Base-by-base conservation (phyloP, 2,888 invertebrate species). In the Drosophila melanosoma region DNA sequence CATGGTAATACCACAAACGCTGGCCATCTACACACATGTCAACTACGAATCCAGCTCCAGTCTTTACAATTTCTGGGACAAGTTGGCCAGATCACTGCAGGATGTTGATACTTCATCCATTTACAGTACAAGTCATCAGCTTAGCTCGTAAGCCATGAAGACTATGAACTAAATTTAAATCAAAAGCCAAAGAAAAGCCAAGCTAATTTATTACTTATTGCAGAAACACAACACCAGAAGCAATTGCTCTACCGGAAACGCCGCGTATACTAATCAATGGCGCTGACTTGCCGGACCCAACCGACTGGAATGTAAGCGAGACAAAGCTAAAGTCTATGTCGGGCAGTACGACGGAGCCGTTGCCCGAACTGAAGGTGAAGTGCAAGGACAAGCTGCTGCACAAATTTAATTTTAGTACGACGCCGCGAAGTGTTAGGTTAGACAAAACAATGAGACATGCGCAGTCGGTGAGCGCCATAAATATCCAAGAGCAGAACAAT, bases 1-100 rank as follows among this genome's bases (percentile, higher is more conserved):
- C 86, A 91, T 93, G 60, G 89, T 92, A 53, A 92, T 97, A 76
- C 97, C 97, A 1, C 92, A 93, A 33, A 95, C 96, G 83, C 92
- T 97, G 59, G 94, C 94, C 35, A 95, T 95, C 86, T 96, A 96
- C 90, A 95, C 95, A 90, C 94, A 94, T 81, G 93, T 97, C 75
- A 94, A 95, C 84, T 95, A 95, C 83, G 77, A 76, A 23, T 93
- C 93, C 23, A 93, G 94, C 68, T 91, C 94, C 1, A 92, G 91
- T 72, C 91, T 95, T 10, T 95, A 94, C 87, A 95, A 96, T 91
- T 96, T 97, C 92, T 97, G 97, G 96, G 94, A 94, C 10, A 95
- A 95, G 82, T 93, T 97, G 32, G 93, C 94, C 40, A 93, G 94
- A 72, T 95, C 96, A 0, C 90, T 93, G 68, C 85, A 90, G 54